Evolutionary conservation across 2,888 invertebrate species (phyloP).

Genomic region (Erpobdella octoculata): DNA sequence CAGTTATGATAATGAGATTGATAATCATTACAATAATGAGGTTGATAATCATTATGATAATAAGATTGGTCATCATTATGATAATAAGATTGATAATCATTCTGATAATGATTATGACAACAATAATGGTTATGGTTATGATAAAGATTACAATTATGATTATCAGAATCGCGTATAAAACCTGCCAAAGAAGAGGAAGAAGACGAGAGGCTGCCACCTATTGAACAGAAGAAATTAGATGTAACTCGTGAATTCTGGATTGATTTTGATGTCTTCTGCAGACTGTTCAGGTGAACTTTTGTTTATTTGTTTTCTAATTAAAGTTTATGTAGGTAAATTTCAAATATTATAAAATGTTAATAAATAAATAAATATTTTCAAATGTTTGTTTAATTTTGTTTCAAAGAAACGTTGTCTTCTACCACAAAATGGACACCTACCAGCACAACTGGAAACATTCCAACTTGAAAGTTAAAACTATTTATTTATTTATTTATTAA

Average conservation of each 20-base stretch:
- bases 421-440: not conserved
- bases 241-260: not conserved
- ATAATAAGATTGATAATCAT: too few species aligned
- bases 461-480: not conserved
- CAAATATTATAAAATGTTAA: not conserved
- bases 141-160: too few species aligned
- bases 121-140: too few species aligned
- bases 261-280: conserved; percentile 12
- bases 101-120: too few species aligned
- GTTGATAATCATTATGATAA: too few species aligned
- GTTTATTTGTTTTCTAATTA: not conserved
- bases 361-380: not conserved
- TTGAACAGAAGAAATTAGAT: not conserved
- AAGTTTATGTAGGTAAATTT: not conserved
- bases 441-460: not conserved
- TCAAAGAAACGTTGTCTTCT: not conserved
- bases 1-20: too few species aligned
- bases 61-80: too few species aligned
- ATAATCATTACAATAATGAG: too few species aligned
- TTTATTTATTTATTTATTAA: too few species aligned
- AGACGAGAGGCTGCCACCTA: not conserved
- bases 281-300: conserved; percentile 6
- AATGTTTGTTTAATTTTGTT: not conserved
- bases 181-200: too few species aligned
- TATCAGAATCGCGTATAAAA: too few species aligned